These are phyloP conservation scores for Arctocebus calabarensis DNA, from an alignment of 2,797 vertebrate genomes.

Conservation along the genomic window DNA sequence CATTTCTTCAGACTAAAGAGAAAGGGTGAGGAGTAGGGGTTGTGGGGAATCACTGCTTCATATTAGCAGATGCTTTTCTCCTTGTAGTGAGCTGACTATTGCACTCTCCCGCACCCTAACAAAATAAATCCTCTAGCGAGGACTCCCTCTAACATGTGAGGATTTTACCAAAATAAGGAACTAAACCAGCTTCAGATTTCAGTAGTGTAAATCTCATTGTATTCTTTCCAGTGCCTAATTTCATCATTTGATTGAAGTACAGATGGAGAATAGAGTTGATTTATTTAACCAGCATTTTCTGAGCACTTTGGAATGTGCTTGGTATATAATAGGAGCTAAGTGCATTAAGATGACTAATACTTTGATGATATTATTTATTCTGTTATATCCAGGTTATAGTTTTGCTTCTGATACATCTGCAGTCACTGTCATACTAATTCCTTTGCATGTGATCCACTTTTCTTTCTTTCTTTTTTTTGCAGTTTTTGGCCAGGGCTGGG, in stretches of 20 bases:
- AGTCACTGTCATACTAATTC: neutral
- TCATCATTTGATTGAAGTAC: conserved; percentile 21
- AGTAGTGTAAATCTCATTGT: conserved; percentile 1
- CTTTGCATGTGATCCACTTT: conserved; percentile 4
- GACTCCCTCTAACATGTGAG: neutral
- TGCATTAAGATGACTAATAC: neutral
- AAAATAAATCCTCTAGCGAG: no score
- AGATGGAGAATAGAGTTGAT: conserved; percentile 5
- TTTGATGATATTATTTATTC: neutral
- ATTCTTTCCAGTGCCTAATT: conserved; percentile 51
- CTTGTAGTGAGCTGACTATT: conserved; percentile 25
- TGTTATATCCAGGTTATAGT: neutral
- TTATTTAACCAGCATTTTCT: conserved; percentile 10
- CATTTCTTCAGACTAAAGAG: conserved; percentile 40
- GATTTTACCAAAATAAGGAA: conserved; percentile 48
- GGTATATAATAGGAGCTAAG: neutral
- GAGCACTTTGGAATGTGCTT: neutral
- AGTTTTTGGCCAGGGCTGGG: no score
- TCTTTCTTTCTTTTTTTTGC: no score
- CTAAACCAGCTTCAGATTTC: conserved; percentile 53
- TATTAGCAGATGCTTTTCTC: conserved; percentile 54
- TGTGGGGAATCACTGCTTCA: conserved; percentile 18
- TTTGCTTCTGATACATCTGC: neutral
- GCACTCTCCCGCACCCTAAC: no score
- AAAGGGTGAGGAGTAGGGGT: neutral